These are phyloP conservation scores for Yponomeuta cagnagella DNA, from an alignment of 2,888 invertebrate species.

Conservation along the genomic window DNA sequence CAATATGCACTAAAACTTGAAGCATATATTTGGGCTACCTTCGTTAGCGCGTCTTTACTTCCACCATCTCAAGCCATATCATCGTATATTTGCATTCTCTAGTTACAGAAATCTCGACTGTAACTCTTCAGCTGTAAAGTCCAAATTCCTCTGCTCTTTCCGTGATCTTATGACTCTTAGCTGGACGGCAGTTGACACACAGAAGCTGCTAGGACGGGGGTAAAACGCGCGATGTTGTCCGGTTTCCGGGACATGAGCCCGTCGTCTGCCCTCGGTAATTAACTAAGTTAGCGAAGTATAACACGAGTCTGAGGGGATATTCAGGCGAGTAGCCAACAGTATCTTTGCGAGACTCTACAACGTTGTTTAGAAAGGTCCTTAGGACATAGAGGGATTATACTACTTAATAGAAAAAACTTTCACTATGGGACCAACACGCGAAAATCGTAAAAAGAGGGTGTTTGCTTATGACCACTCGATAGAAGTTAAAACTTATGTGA, in stretches of 20 bases:
- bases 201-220: conserved; percentile 63
- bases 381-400: no score
- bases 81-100: not conserved
- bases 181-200: conserved; percentile 31
- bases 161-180: conserved; percentile 21
- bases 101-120: not conserved
- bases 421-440: no score
- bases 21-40: conserved; percentile 60
- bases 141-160: no score
- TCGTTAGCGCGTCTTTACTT: conserved; percentile 16
- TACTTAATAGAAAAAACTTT: no score
- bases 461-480: no score
- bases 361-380: no score
- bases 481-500: no score
- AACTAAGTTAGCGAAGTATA: conserved; percentile 56
- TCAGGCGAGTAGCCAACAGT: conserved; percentile 5
- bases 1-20: conserved; percentile 58
- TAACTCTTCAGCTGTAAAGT: not conserved
- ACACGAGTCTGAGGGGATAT: conserved; percentile 21
- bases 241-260: conserved; percentile 61
- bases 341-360: no score
- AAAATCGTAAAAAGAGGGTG: no score
- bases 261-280: conserved; percentile 55
- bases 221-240: conserved; percentile 66
- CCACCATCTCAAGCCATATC: not conserved